Conservation (phyloP, 2,113 vertebrate species). For the Phyllopteryx taeniolatus region DNA sequence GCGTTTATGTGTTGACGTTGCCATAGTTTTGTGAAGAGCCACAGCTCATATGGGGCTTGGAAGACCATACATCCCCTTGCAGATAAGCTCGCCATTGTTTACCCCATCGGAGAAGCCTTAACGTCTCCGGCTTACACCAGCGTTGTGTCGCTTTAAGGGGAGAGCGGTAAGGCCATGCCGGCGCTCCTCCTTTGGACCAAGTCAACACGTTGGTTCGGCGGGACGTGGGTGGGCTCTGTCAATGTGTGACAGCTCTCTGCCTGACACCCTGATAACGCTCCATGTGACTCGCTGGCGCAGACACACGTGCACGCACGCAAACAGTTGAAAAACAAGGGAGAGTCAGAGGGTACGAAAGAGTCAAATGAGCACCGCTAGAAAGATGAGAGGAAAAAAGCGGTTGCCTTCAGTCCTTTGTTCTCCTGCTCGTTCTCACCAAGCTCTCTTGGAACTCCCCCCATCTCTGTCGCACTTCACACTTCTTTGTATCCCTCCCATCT, state of each 20-base stretch:
- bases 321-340: conserved; percentile 52
- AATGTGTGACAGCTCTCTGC: conserved; percentile 63
- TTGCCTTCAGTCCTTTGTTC: conserved; percentile 10
- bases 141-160: conserved; percentile 44
- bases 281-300: conserved; percentile 47
- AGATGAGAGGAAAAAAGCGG: conserved; percentile 32
- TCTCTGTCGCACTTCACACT: conserved; percentile 10
- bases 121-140: conserved; percentile 39
- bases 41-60: too few species aligned
- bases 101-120: conserved; percentile 30
- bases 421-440: neutral
- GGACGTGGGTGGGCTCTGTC: conserved; percentile 47
- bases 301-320: conserved; percentile 10
- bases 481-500: conserved; percentile 32
- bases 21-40: too few species aligned
- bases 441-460: neutral
- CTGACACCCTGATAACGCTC: conserved; percentile 64
- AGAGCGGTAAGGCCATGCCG: conserved; percentile 31
- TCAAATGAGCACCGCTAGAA: conserved; percentile 45
- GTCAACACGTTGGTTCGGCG: conserved; percentile 12
- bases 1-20: too few species aligned
- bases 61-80: too few species aligned
- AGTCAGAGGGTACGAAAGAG: conserved; percentile 44
- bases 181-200: conserved; percentile 37
- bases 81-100: conserved; percentile 37